Base-by-base conservation (phyloP, 2,888 invertebrate species). In the Rhyacophila evoluta region DNA sequence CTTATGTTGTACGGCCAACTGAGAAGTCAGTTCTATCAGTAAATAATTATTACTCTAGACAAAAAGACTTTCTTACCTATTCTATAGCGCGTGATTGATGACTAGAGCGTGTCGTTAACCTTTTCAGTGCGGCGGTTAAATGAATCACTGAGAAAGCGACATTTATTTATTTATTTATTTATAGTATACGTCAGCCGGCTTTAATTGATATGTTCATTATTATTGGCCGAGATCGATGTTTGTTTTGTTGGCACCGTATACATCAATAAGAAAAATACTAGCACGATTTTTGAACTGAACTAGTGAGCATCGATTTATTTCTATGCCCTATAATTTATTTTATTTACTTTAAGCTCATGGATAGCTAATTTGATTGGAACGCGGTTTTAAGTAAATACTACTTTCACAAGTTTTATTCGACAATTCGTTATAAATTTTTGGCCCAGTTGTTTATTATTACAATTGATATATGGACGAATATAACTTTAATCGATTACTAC, bases 161-260 rank as follows among this genome's bases (percentile, higher is more conserved):
- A 55, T 55, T 55, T 55, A 55, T 55, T 55, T 55, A 19, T 55
- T 55, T 55, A 55, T 55, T 55, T 55, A 55, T 55, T 55, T 55
- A 55, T 55, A 6, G 55, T 55, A 10, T 55, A 25, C 10, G 55
- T 19, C 55, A 55, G 15, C 55, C 19, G 55, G n/a, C 19, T 41
- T 55, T 55, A 55, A 55, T 55, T 55, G 19, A 55, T 55, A 19
- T 55, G 55, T 55, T 55, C 55, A 55, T 55, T 55, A 55, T 19
- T 55, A 55, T 55, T 19, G 55, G 6, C 19, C 2, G 55, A 25
- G 55, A 55, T 8, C 55, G 55, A 55, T 55, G 55, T 25, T 55
- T 55, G 55, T 10, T 8, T 55, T 19, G 25, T 8, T 25, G 4
- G 19, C 19, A 55, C 6, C 19, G 29, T 33, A n/a, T n/a, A n/a